Conservation (phyloP, 35 echinoderm and acorn worm species). For the Holothuria glaberrima region DNA sequence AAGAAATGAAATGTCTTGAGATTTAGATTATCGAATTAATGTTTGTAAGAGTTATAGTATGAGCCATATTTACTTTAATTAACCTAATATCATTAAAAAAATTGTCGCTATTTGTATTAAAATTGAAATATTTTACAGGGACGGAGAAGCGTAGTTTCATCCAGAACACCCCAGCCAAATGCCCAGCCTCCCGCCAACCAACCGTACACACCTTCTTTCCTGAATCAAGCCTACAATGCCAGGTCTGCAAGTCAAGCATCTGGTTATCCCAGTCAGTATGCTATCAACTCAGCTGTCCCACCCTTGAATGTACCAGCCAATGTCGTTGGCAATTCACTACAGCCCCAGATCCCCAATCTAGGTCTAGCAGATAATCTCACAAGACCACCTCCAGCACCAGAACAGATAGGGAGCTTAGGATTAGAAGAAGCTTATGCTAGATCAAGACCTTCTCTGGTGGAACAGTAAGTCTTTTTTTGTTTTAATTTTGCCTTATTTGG, state of each 20-base stretch:
- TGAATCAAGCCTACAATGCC: conserved; percentile 63
- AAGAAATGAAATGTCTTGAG: too few species aligned
- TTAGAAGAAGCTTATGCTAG: conserved; percentile 74
- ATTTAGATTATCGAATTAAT: too few species aligned
- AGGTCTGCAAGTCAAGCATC: conserved; percentile 15
- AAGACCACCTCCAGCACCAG: neutral
- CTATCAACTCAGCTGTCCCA: conserved; percentile 51
- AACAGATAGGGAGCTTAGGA: conserved; percentile 61
- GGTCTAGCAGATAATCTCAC: conserved; percentile 6
- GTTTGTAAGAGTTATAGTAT: too few species aligned
- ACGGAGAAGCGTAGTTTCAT: neutral
- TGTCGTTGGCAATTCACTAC: conserved; percentile 4
- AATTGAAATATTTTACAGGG: neutral
- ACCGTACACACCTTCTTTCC: conserved; percentile 78
- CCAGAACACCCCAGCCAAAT: conserved; percentile 40
- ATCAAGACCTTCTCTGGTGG: conserved; percentile 38
- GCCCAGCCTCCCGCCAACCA: conserved; percentile 5
- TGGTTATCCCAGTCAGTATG: conserved; percentile 47
- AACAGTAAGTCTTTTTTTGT: conserved; percentile 35
- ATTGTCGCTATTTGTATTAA: too few species aligned
- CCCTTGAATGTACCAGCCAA: conserved; percentile 29
- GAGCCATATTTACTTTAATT: too few species aligned
- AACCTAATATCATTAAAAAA: too few species aligned
- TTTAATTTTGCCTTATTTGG: too few species aligned
- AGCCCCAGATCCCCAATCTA: conserved; percentile 60